Base-by-base conservation (phyloP, 2,113 vertebrate species). In the Archocentrus centrarchus region DNA sequence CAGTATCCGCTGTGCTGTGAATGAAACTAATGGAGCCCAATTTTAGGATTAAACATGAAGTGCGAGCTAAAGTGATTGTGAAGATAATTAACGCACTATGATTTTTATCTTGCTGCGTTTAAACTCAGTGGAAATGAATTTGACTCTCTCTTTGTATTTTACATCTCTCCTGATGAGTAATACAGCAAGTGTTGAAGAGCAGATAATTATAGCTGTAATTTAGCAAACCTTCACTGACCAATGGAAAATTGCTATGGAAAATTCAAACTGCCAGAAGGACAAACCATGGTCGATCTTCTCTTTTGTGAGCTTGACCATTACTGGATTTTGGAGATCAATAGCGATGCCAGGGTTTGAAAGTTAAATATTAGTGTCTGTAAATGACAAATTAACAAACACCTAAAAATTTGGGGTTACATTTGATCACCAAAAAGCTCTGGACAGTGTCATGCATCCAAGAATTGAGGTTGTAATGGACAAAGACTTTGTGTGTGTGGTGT, bases 21-120 rank as follows among this genome's bases (percentile, higher is more conserved):
- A 79, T 87, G 84, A 87, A 78, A 80, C 88, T 87, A 91, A 93
- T 90, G 79, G 78, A 60, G 64, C 78, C 84, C 89, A 92, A 90
- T 91, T 89, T 66, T 63, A 70, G 68, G 84, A 92, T 92, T 91
- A 81, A 85, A 90, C 76, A 47, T 73, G 41, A 90, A 91, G 84
- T 75, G 47, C 77, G 83, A 90, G 88, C 75, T 62, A 70, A 75
- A 73, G 86, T 79, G 86, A 91, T 90, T 83, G 79, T 78, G 73
- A 80, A 77, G 87, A 93, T 90, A 86, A 86, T 70, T 86, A 80
- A 85, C 17, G 7, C 78, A 18, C 44, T 70, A 63, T 73, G 88
- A 90, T 92, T 85, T 77, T 82, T 85, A 89, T 90, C 86, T 89
- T 22, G 13, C 24, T 24, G 50, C 59, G 47, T 83, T 89, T 79